These are phyloP conservation scores for Aleadryas rufinucha DNA, from an alignment of 2,113 vertebrate genomes.

Conservation along the genomic window DNA sequence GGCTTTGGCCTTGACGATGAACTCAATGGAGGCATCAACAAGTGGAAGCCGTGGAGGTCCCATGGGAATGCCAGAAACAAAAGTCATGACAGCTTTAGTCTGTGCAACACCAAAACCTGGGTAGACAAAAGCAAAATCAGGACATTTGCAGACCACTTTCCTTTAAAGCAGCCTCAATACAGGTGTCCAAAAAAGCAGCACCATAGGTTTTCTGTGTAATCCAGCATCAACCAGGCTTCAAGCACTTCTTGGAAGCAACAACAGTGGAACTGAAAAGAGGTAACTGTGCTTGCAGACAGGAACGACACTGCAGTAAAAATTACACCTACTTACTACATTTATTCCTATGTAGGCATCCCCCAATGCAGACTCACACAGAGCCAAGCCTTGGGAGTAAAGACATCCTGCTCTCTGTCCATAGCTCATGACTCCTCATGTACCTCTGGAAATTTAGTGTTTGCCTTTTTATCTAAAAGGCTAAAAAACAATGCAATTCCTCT, in stretches of 20 bases:
- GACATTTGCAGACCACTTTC: background rate
- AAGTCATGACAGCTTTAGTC: slow-evolving; percentile 89
- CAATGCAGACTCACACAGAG: background rate
- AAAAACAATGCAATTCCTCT: background rate
- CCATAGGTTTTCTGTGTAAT: background rate
- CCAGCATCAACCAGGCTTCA: background rate
- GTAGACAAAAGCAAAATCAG: background rate
- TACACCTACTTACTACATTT: background rate
- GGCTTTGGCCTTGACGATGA: slow-evolving; percentile 52
- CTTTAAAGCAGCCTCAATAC: background rate
- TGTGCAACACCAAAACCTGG: slow-evolving; percentile 88
- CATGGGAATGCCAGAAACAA: slow-evolving; percentile 85
- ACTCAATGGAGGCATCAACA: slow-evolving; percentile 60
- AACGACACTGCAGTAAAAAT: background rate
- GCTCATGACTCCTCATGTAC: background rate
- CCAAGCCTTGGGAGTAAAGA: background rate
- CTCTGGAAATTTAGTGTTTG: background rate
- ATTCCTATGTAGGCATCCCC: background rate
- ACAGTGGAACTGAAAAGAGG: background rate
- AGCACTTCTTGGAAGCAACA: background rate
- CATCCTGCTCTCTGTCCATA: background rate
- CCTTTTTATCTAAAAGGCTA: background rate
- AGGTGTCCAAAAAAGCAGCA: background rate
- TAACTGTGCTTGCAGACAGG: background rate
- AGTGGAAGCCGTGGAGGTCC: slow-evolving; percentile 91